A percentile compares a stretch with the other conserved stretches of the same genome.
phyloP scores from a whole-genome alignment of 2,113 vertebrate species.

The Hypanus sabinus region DNA sequence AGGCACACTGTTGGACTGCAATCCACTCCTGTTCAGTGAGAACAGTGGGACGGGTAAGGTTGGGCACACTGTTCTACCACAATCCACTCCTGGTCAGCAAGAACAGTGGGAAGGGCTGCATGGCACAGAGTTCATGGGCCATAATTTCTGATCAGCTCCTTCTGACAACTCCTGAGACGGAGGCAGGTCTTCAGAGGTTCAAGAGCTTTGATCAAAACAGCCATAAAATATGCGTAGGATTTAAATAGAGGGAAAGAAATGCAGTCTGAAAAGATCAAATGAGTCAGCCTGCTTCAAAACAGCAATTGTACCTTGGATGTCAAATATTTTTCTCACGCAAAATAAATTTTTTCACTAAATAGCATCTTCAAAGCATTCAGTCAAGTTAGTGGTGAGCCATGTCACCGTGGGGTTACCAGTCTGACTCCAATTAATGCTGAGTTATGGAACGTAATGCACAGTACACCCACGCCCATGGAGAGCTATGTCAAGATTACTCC shows the following conservation, averaged over 20 bases:
- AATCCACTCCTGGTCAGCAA: not conserved
- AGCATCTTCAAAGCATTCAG: not conserved
- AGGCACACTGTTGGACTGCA: too few relatives aligned
- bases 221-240: not conserved
- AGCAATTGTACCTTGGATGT: not conserved
- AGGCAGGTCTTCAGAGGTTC: too few relatives aligned
- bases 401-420: not conserved
- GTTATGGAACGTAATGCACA: not conserved
- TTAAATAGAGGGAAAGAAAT: not conserved
- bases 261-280: constrained; percentile 16
- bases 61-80: too few relatives aligned
- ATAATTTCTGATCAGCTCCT: too few relatives aligned
- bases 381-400: not conserved
- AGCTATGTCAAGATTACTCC: not conserved
- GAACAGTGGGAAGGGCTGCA: not conserved
- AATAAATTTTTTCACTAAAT: constrained; percentile 17
- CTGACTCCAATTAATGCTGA: not conserved
- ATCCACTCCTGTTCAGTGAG: too few relatives aligned
- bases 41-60: too few relatives aligned
- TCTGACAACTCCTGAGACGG: not conserved
- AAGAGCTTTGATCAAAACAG: not conserved
- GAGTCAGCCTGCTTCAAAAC: not conserved
- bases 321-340: constrained; percentile 5
- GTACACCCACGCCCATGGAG: not conserved
- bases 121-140: too few relatives aligned